A percentile compares a stretch with the other conserved stretches of the same genome.
phyloP scores from a whole-genome alignment of 2,113 vertebrate species.

The Poeciliopsis turrubarensis region DNA sequence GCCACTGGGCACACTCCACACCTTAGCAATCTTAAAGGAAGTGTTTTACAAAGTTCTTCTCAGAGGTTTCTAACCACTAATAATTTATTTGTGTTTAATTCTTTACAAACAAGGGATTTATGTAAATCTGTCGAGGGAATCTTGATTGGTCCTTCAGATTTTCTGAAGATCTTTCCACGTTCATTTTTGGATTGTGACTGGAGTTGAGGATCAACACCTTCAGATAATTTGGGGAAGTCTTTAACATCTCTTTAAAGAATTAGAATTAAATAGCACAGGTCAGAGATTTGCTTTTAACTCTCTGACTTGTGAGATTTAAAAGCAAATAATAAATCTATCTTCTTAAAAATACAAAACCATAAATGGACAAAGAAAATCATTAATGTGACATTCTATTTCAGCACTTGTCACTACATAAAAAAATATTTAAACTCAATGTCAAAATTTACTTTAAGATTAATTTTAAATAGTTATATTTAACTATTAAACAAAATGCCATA shows the following conservation, averaged over 20 bases:
- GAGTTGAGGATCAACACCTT: not conserved
- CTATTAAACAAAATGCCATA: too few relatives aligned
- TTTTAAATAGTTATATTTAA: too few relatives aligned
- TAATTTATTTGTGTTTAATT: not conserved
- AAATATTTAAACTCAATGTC: not conserved
- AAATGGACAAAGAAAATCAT: not conserved
- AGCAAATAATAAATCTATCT: not conserved
- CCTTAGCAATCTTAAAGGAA: constrained; percentile 58
- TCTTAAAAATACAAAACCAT: not conserved
- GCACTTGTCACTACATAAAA: not conserved
- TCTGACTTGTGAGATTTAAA: too few relatives aligned
- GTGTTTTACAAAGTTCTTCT: constrained; percentile 29
- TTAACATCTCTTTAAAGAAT: not conserved
- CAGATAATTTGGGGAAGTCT: not conserved
- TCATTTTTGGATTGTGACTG: too few relatives aligned
- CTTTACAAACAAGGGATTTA: not conserved
- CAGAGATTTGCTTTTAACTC: too few relatives aligned
- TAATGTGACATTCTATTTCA: not conserved
- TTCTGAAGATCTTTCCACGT: not conserved
- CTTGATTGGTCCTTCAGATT: not conserved
- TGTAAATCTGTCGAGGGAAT: not conserved
- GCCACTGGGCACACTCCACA: constrained; percentile 71
- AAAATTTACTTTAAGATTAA: not conserved
- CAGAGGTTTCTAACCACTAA: not conserved
- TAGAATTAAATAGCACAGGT: too few relatives aligned